Evolutionary conservation across 2,797 vertebrate species (phyloP), one percentile per base, ranked within the genome.

Genomic region (Anabas testudineus): DNA sequence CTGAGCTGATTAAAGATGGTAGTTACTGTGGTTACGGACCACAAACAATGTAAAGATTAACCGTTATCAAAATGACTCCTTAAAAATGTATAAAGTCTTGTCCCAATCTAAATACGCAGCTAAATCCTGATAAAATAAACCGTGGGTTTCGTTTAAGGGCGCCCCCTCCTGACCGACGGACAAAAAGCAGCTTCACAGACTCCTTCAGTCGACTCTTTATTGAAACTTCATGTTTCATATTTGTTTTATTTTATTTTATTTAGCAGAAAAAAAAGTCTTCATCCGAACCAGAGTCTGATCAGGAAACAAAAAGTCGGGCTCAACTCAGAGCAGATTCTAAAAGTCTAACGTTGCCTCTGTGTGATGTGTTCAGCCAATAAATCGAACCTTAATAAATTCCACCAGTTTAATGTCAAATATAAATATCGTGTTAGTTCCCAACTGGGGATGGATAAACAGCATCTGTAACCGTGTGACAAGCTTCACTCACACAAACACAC

Each of bases 161-260:
- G 64, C 73, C 74, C 22, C 65, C 78, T 56, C 37, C 60, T 51
- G 78, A 51, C 19, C 1, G 19, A 24, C 10, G 1, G 22, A 12
- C 10, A 12, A 3, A 13, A 36, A 3, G 1, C 24, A 2, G n/a
- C 10, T 8, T 41, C 8, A 13, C 32, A 7, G 10, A 18, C 7
- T 5, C 5, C 15, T 37, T 16, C 6, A 32, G 3, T 10, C 22
- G 10, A 18, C 7, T 5, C 5, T 15, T 37, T 24, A 4, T 24
- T 41, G 13, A 58, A 58, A 58, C 7, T 16, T 10, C 16, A 58
- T 2, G 8, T 15, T 14, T 57, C 1, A n/a, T 3, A 12, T 45
- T 58, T 41, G 2, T 19, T 41, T 52, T 13, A 2, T 12, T 39
- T 51, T 30, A 36, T 8, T 63, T 52, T 57, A 6, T 49, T 67